These are phyloP conservation scores for Percopsis omiscomaycus DNA, from an alignment of 2,797 vertebrate genomes.

Conservation along the genomic window DNA sequence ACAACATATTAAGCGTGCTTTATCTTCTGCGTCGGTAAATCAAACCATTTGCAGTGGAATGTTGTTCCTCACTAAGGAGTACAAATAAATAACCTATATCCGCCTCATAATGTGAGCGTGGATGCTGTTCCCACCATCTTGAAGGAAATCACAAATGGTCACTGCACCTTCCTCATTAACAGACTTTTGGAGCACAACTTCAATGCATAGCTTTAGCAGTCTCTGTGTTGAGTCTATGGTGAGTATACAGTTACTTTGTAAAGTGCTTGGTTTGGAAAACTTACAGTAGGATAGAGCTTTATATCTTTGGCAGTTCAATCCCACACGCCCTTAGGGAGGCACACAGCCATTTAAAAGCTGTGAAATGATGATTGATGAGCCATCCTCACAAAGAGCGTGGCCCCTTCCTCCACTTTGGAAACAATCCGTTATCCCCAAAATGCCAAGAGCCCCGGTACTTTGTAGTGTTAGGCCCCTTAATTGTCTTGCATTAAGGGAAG, in stretches of 20 bases:
- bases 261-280: conserved; percentile 54
- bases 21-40: conserved; percentile 8
- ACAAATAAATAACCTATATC: neutral
- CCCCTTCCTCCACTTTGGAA: conserved; percentile 64
- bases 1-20: neutral
- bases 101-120: neutral
- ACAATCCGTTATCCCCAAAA: conserved; percentile 72
- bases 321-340: conserved; percentile 57
- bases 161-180: neutral
- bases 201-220: conserved; percentile 4
- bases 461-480: conserved; percentile 67
- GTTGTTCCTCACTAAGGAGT: conserved; percentile 1
- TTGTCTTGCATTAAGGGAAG: conserved; percentile 61
- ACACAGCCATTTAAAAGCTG: conserved; percentile 66
- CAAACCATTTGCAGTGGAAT: conserved; percentile 9
- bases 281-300: conserved; percentile 56
- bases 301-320: conserved; percentile 60
- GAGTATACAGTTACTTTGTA: conserved; percentile 42
- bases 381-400: conserved; percentile 48
- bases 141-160: conserved; percentile 3
- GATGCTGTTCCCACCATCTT: neutral
- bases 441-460: conserved; percentile 57
- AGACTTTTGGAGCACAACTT: conserved; percentile 9
- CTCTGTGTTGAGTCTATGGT: conserved; percentile 9
- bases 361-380: conserved; percentile 78